Evolutionary conservation across 2,113 vertebrate genomes (phyloP).

Genomic region (Phyllopteryx taeniolatus): DNA sequence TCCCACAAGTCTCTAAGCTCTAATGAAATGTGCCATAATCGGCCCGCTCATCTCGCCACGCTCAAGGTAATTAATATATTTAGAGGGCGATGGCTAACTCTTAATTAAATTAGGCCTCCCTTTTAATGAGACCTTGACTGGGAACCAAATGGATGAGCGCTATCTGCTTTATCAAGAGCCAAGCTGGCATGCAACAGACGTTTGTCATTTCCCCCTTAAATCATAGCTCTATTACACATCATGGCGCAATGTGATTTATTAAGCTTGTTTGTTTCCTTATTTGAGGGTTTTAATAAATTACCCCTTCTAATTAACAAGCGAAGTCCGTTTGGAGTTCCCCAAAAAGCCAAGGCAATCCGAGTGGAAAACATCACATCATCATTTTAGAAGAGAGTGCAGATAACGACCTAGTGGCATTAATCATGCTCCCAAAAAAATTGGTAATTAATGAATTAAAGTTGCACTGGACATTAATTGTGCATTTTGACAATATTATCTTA

Average conservation of each 20-base stretch:
- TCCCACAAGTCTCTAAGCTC: constrained; percentile 79
- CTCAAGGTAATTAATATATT: constrained; percentile 99
- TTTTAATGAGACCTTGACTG: constrained; percentile 92
- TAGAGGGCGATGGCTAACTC: constrained; percentile 84
- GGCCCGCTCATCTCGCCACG: constrained; percentile 90
- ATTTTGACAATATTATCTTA: constrained; percentile 80
- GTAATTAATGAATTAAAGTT: constrained; percentile 79
- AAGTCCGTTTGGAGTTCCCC: constrained; percentile 64
- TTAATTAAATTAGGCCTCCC: constrained; percentile 94
- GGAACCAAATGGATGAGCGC: constrained; percentile 93
- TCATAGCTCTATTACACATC: constrained; percentile 77
- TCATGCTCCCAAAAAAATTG: constrained; percentile 76
- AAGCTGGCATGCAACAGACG: constrained; percentile 80
- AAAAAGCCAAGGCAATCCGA: constrained; percentile 72
- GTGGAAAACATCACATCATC: constrained; percentile 73
- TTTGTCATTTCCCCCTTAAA: constrained; percentile 88
- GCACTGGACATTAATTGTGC: constrained; percentile 76
- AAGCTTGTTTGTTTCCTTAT: constrained; percentile 93
- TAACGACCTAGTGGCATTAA: constrained; percentile 88
- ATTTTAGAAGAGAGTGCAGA: constrained; percentile 83
- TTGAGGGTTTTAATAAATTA: constrained; percentile 81
- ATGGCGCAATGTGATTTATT: constrained; percentile 89
- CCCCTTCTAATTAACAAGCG: constrained; percentile 79
- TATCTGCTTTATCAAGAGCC: constrained; percentile 92
- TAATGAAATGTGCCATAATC: constrained; percentile 98